Conservation (phyloP, 2,888 invertebrate species). For the Podotricha telesiphe region DNA sequence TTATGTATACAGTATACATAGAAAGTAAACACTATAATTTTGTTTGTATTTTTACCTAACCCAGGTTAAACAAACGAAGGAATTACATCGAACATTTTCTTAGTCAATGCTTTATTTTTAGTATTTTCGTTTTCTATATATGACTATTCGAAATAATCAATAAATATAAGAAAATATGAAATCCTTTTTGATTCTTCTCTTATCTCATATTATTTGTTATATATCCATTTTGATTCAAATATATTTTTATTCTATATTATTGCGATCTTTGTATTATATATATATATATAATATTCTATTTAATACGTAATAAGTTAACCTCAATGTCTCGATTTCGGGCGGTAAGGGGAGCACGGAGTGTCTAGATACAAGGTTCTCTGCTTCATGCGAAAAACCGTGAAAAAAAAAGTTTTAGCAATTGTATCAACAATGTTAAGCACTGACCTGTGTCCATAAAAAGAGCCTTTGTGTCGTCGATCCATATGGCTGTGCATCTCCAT, state of each 20-base stretch:
- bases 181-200: no score
- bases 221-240: no score
- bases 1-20: conserved; percentile 52
- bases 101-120: background rate
- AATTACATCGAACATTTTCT: conserved; percentile 29
- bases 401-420: background rate
- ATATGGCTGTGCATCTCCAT: conserved; percentile 75
- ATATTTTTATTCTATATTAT: no score
- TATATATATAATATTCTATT: no score
- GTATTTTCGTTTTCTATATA: background rate
- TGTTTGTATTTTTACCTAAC: conserved; percentile 43
- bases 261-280: no score
- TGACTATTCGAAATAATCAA: background rate
- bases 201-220: no score
- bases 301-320: no score
- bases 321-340: no score
- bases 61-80: conserved; percentile 41
- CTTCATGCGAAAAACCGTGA: no score
- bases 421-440: conserved; percentile 34
- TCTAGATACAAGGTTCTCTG: no score
- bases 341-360: no score
- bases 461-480: conserved; percentile 82
- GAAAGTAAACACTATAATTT: conserved; percentile 27
- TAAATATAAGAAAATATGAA: background rate
- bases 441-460: conserved; percentile 75